Base-by-base conservation (phyloP, 2,797 vertebrate species). In the Pelochelys cantorii region DNA sequence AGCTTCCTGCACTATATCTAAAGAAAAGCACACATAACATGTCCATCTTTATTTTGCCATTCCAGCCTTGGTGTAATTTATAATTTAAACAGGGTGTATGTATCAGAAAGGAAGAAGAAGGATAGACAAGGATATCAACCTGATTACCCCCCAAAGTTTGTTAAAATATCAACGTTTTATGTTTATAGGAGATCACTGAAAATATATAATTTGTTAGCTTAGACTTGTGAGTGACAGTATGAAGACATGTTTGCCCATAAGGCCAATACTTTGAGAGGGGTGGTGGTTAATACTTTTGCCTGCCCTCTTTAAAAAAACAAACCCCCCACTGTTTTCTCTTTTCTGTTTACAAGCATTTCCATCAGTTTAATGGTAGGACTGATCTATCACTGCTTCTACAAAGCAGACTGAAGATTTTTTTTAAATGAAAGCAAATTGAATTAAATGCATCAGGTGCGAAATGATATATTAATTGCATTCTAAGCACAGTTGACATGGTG, bases 391-490 rank as follows among this genome's bases (percentile, higher is more conserved):
- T 88, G 23, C 37, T 87, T 93, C 82, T 94, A 87, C 54, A 89
- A 93, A 85, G 5, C 89, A 87, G 18, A 4, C 31, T 89, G 18
- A 4, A 79, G 20, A 55, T 11, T 82, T 79, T 7, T 83, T 78
- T 87, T 48, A 6, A 79, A 91, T 92, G 42, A 95, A 95, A 91
- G 2, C 8, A 85, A 94, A 93, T 94, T 81, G 53, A 94, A 89
- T 93, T 87, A 80, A 27, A 91, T 85, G 2, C 52, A 83, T 90
- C 80, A 80, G 52, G 52, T 88, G 79, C 85, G 71, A 93, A 96
- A 93, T 27, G 5, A 42, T 59, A 25, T 25, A 83, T 89, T 93
- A 90, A 94, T 91, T 95, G 54, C 88, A 79, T 85, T 85, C 79
- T 79, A 86, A 86, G 3, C 2, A 80, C 22, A 86, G 86, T 5